Conservation (phyloP, 2,113 vertebrate species). For the Amphiprion percula region DNA sequence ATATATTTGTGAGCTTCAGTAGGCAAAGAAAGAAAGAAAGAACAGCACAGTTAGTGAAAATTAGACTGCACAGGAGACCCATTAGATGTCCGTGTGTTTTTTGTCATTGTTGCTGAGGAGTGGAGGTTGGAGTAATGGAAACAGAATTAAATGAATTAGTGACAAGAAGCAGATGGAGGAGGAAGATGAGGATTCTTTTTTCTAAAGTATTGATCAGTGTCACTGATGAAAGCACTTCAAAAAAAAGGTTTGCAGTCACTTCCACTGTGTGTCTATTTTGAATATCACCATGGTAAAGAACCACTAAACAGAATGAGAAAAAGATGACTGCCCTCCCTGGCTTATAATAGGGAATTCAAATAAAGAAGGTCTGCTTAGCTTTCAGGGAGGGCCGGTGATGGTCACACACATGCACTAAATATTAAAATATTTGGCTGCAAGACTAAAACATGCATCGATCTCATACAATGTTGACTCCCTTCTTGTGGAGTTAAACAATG, state of each 20-base stretch:
- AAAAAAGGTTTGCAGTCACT: conserved; percentile 2
- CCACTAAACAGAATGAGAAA: conserved; percentile 1
- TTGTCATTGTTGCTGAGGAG: not conserved
- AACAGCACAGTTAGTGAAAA: conserved; percentile 58
- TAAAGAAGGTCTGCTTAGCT: too few species aligned
- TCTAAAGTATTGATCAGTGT: conserved; percentile 7
- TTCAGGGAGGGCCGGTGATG: too few species aligned
- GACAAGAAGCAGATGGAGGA: conserved; percentile 30
- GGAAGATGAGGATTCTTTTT: not conserved
- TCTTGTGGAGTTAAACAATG: too few species aligned
- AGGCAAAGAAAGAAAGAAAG: conserved; percentile 71
- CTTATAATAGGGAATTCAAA: too few species aligned
- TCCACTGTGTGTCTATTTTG: not conserved
- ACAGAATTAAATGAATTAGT: conserved; percentile 22
- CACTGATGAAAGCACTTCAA: not conserved
- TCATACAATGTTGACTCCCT: too few species aligned
- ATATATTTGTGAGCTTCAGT: conserved; percentile 90
- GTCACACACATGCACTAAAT: too few species aligned
- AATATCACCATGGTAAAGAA: conserved; percentile 8
- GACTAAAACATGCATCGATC: too few species aligned
- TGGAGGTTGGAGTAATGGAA: not conserved
- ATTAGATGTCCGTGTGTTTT: not conserved
- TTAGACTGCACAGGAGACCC: conserved; percentile 11
- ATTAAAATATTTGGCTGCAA: too few species aligned
- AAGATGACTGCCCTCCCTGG: too few species aligned